Evolutionary conservation across 2,113 vertebrate species (phyloP).

Genomic region (Archocentrus centrarchus): DNA sequence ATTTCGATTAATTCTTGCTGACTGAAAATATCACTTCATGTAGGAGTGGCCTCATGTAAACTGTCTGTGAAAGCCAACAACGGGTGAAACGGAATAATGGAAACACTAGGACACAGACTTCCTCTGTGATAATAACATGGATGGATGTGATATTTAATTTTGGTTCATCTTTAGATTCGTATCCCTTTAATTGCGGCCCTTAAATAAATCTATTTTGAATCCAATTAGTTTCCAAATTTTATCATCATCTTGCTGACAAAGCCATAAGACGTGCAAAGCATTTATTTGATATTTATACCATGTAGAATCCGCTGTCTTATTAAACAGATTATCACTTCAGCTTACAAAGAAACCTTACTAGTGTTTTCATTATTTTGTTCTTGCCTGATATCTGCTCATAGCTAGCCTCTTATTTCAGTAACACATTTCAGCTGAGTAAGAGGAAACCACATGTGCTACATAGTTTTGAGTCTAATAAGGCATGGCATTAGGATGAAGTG

Average conservation of each 20-base stretch:
- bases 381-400: conserved; percentile 11
- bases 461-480: conserved; percentile 12
- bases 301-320: neutral
- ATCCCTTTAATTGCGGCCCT: neutral
- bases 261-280: neutral
- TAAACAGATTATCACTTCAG: neutral
- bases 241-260: neutral
- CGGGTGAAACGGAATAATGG: conserved; percentile 15
- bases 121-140: neutral
- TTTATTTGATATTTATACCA: conserved; percentile 23
- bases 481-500: conserved; percentile 31
- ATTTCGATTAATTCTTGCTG: conserved; percentile 3
- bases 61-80: conserved; percentile 25
- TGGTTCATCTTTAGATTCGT: neutral
- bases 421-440: conserved; percentile 11
- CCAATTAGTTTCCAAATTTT: neutral
- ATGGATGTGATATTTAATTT: neutral
- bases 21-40: conserved; percentile 48
- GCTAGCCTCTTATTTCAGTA: neutral
- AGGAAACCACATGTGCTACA: neutral
- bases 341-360: neutral
- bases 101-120: conserved; percentile 21
- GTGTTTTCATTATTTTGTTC: conserved; percentile 20
- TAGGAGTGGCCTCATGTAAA: conserved; percentile 9
- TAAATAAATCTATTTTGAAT: neutral